A percentile compares a stretch with the other conserved stretches of the same genome.
Evolutionary conservation across 2,888 invertebrate species (phyloP).

Genomic region (Rhingia rostrata): DNA sequence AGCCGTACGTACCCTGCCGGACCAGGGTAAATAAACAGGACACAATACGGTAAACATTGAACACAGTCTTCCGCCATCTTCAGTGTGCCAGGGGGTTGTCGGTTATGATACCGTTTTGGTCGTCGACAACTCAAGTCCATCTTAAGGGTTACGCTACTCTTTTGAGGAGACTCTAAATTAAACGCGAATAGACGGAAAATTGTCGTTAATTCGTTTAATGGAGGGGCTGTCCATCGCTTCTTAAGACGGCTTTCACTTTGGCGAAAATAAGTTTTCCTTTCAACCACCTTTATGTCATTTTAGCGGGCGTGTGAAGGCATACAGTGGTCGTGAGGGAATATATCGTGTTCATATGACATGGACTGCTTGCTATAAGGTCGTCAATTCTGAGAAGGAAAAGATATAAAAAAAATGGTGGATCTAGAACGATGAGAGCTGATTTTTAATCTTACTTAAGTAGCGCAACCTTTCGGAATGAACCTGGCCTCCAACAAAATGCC

Average conservation of each 20-base stretch:
- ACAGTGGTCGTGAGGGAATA: too few species aligned
- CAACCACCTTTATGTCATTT: conserved; percentile 9
- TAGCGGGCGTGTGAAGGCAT: too few species aligned
- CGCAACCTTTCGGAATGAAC: too few species aligned
- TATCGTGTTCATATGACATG: too few species aligned
- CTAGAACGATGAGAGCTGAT: too few species aligned
- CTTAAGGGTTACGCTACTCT: conserved; percentile 56
- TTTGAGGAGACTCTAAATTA: conserved; percentile 67
- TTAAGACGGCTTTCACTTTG: conserved; percentile 55
- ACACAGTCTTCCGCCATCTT: neutral
- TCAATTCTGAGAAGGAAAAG: too few species aligned
- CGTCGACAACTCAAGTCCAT: conserved; percentile 40
- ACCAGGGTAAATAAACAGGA: conserved; percentile 46
- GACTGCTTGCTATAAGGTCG: too few species aligned
- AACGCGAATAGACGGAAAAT: conserved; percentile 71
- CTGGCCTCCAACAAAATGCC: too few species aligned
- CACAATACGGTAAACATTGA: conserved; percentile 18
- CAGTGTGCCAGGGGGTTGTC: neutral
- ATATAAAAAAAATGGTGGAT: too few species aligned
- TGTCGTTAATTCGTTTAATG: conserved; percentile 74
- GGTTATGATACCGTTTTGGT: conserved; percentile 1
- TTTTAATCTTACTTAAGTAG: too few species aligned
- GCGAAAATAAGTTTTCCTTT: conserved; percentile 46
- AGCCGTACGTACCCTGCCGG: neutral
- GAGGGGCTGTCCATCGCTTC: conserved; percentile 53